phyloP scores from a whole-genome alignment of 2,113 vertebrate genomes.

The Equus quagga region DNA sequence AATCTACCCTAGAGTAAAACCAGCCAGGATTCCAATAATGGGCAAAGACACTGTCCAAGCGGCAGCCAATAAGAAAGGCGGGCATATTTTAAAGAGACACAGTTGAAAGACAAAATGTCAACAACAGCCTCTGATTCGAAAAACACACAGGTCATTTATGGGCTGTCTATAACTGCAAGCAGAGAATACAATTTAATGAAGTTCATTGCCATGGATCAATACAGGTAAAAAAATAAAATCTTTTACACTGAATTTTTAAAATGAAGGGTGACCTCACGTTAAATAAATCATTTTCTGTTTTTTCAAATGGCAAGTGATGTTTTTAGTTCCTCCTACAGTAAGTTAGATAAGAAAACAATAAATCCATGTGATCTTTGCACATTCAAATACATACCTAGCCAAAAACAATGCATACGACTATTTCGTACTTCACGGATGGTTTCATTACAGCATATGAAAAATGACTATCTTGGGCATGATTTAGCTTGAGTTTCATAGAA shows the following conservation, averaged over 20 bases:
- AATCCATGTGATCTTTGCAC: background rate
- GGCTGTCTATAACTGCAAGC: background rate
- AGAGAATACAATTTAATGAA: background rate
- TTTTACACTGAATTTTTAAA: conserved; percentile 18
- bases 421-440: background rate
- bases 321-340: background rate
- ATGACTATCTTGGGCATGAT: background rate
- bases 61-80: background rate
- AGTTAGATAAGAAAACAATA: background rate
- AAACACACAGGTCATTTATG: background rate
- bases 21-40: background rate
- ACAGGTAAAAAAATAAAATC: background rate
- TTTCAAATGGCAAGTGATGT: background rate
- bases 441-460: background rate
- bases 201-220: background rate
- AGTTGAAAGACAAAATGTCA: background rate
- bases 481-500: background rate
- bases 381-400: background rate
- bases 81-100: background rate
- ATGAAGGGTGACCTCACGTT: background rate
- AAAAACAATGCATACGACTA: background rate
- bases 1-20: background rate
- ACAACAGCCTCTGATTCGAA: background rate
- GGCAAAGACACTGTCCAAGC: background rate
- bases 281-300: conserved; percentile 28